Evolutionary conservation across 2,888 invertebrate species (phyloP).

Genomic region (Plagodis dolabraria): DNA sequence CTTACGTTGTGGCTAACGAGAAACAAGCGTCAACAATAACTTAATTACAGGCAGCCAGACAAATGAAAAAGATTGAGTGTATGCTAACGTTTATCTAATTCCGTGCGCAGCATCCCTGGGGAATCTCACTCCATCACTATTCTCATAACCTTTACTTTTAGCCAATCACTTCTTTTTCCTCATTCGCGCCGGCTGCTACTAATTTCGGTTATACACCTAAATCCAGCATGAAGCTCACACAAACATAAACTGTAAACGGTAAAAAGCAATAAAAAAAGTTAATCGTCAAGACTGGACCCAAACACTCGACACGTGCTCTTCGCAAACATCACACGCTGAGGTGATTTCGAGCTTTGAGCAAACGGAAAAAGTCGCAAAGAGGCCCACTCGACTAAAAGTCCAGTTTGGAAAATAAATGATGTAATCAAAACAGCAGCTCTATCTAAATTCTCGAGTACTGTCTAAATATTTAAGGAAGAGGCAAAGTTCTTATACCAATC

Average conservation of each 20-base stretch:
- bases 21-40: too few species aligned
- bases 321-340: conserved; percentile 59
- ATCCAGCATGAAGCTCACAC: conserved; percentile 2
- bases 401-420: conserved; percentile 62
- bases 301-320: conserved; percentile 63
- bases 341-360: conserved; percentile 52
- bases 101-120: conserved; percentile 21
- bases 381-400: conserved; percentile 55
- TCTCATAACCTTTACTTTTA: conserved; percentile 24
- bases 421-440: conserved; percentile 53
- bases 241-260: conserved; percentile 36
- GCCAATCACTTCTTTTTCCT: conserved; percentile 26
- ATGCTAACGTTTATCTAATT: conserved; percentile 14
- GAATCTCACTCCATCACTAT: conserved; percentile 23
- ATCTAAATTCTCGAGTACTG: conserved; percentile 25
- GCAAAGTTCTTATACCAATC: not conserved
- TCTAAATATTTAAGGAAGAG: conserved; percentile 24
- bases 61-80: conserved; percentile 17
- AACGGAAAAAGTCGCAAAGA: conserved; percentile 53
- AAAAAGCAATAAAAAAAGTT: conserved; percentile 54
- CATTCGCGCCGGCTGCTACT: conserved; percentile 16
- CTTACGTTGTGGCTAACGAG: too few species aligned
- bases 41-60: conserved; percentile 4
- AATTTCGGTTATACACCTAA: conserved; percentile 11
- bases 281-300: conserved; percentile 55